Percentiles rank a stretch among this genome's conserved stretches.
These are phyloP conservation scores for Drosophila willistoni DNA, from an alignment of 1,140 invertebrate species.

Conservation along the genomic window DNA sequence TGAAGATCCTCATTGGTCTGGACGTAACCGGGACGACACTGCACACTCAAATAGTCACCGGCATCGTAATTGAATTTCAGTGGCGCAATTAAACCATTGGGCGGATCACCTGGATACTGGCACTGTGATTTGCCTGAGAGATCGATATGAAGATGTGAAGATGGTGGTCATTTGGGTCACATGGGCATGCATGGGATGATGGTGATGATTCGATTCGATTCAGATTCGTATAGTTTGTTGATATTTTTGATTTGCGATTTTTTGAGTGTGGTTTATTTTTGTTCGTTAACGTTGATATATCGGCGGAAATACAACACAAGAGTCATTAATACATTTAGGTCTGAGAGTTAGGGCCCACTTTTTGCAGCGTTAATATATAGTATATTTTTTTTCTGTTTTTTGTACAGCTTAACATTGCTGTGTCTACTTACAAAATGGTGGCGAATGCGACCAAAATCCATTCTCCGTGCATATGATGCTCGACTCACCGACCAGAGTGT, in stretches of 20 bases:
- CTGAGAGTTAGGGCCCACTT: slow-evolving; percentile 59
- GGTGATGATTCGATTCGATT: slow-evolving; percentile 28
- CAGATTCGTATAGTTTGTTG: neutral
- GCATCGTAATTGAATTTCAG: slow-evolving; percentile 91
- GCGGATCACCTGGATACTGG: slow-evolving; percentile 89
- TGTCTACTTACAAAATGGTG: slow-evolving; percentile 89
- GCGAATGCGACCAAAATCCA: slow-evolving; percentile 93
- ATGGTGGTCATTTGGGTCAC: slow-evolving; percentile 41
- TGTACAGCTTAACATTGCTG: slow-evolving; percentile 38
- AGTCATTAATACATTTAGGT: slow-evolving; percentile 68
- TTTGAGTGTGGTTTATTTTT: slow-evolving; percentile 31
- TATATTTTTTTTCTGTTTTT: slow-evolving; percentile 57
- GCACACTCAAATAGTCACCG: slow-evolving; percentile 89
- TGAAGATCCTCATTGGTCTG: slow-evolving; percentile 69
- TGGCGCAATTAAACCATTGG: slow-evolving; percentile 88
- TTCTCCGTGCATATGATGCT: slow-evolving; percentile 93
- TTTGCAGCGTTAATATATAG: slow-evolving; percentile 55
- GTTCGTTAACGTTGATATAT: slow-evolving; percentile 39
- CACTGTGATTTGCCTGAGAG: slow-evolving; percentile 89
- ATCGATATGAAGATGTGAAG: slow-evolving; percentile 30
- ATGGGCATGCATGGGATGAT: slow-evolving; percentile 41
- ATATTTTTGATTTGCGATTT: slow-evolving; percentile 32
- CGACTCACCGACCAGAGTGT: slow-evolving; percentile 90
- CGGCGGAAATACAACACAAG: slow-evolving; percentile 77
- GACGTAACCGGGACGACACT: slow-evolving; percentile 88